Evolutionary conservation across 2,113 vertebrate genomes (phyloP), one percentile per base, ranked within the genome.

Genomic region (Leptosomus discolor): DNA sequence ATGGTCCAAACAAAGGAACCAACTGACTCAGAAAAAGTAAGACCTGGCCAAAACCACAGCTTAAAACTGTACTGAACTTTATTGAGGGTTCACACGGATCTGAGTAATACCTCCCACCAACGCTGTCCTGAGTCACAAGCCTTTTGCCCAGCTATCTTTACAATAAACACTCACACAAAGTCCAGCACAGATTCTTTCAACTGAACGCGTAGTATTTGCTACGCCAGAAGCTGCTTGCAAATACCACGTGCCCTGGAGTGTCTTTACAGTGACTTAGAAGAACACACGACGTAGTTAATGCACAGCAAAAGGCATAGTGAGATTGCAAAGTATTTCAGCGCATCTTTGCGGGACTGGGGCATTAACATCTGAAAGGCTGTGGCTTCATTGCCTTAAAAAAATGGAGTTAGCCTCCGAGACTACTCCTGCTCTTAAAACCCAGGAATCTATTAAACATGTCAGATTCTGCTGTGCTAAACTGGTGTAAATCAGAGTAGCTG

Each of bases 211-310:
- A 27, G 19, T 7, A 15, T 21, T 15, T 36, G 56, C 46, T 32
- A 8, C 1, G 1, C 45, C 75, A 63, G 37, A 8, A 4, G 54
- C 63, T 58, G 51, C 70, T 8, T 46, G 17, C 45, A 32, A 37
- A 51, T 8, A 15, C 64, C 36, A 9, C 0, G 1, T 32, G 45
- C 29, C 26, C 39, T 39, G 41, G 45, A 46, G 30, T 9, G 61
- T 23, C 60, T 30, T 18, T 14, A 17, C 27, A 29, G 17, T 4
- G 12, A 51, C 17, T 13, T 15, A 1, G 2, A 32, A 34, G 37
- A 37, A 21, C 11, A 8, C 45, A 20, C 3, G 1, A 30, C 0
- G 5, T 4, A 34, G 17, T 17, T 11, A 30, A 10, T 15, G 79
- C 58, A 27, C 29, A 18, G n/a, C 14, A 23, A 76, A 68, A 23